Evolutionary conservation across 2,797 vertebrate species (phyloP), one percentile per base, ranked within the genome.

Genomic region (Myotis daubentonii): DNA sequence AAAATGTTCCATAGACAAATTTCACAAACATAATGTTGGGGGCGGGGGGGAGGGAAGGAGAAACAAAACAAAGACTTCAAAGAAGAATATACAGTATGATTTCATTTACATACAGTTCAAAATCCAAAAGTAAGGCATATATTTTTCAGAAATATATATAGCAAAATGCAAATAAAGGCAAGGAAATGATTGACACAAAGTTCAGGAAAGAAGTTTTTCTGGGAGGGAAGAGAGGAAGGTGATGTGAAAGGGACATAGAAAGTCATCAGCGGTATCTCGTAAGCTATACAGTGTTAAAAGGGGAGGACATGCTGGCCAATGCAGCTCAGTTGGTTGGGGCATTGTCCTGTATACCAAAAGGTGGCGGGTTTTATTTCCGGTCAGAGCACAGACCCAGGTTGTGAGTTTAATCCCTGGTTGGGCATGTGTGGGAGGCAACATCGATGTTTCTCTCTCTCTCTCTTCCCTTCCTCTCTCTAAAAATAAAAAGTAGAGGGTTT

Each of bases 61-160:
- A 60, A 76, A 44, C 28, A 76, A 81, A 23, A 28, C 33, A 74
- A 85, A 87, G 66, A 79, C 66, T 7, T 55, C n/a, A 82, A 11
- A 51, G 17, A 65, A 89, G 6, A 62, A 44, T 53, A 68, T 66
- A 38, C 17, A 72, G 6, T 80, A 88, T 53, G 25, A 91, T 38
- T 89, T n/a, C 25, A 90, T 15, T 55, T 78, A 81, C 8, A 81
- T 36, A 71, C 79, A 93, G 51, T 44, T 65, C 65, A 89, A 70
- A 70, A 87, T 76, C 44, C 65, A 68, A 79, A 94, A 94, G 57
- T 16, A 92, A 96, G 38, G 6, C 71, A 87, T 70, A 71, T 71
- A 33, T 65, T 89, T 9, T 80, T 82, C 86, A 94, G 25, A 82
- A 94, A 93, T 62, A 89, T 25, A 89, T 8, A 62, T 2, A 85